Percentiles rank a stretch among this genome's conserved stretches.
Evolutionary conservation across 2,113 vertebrate genomes (phyloP).

Genomic region (Parus major): DNA sequence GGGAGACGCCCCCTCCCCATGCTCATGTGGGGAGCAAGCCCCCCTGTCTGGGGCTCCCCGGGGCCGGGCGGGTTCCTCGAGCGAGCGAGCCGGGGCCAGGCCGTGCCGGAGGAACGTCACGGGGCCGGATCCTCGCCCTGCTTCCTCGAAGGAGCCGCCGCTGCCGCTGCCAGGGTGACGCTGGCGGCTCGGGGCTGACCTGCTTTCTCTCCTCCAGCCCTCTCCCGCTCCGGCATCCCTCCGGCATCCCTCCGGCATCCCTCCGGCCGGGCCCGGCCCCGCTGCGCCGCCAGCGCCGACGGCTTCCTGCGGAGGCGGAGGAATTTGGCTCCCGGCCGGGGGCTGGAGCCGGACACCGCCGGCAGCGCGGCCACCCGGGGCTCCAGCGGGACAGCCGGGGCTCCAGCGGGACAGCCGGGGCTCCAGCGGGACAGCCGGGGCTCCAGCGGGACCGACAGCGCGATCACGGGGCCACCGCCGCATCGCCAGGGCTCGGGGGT

Average conservation of each 20-base stretch:
- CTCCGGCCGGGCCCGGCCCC: background rate
- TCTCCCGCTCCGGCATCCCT: background rate
- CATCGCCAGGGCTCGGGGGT: background rate
- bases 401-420: too few relatives aligned
- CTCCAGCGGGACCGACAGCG: too few relatives aligned
- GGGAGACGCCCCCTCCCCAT: background rate
- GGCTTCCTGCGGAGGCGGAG: constrained; percentile 43
- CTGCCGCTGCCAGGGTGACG: constrained; percentile 54
- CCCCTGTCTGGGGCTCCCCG: background rate
- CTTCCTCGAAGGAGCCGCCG: constrained; percentile 59
- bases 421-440: too few relatives aligned
- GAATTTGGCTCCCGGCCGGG: background rate
- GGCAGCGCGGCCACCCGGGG: background rate
- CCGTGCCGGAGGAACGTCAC: background rate
- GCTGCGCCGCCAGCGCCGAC: background rate
- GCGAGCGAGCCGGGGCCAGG: background rate
- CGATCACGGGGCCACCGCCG: too few relatives aligned
- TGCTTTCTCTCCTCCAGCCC: background rate
- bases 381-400: background rate
- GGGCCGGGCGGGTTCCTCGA: background rate
- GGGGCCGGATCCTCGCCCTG: background rate
- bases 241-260: background rate
- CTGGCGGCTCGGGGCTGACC: constrained; percentile 22
- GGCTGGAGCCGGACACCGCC: background rate
- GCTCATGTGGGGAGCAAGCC: background rate